Evolutionary conservation across 1,140 invertebrate species (phyloP), one percentile per base, ranked within the genome.

Genomic region (Eriocheir sinensis): DNA sequence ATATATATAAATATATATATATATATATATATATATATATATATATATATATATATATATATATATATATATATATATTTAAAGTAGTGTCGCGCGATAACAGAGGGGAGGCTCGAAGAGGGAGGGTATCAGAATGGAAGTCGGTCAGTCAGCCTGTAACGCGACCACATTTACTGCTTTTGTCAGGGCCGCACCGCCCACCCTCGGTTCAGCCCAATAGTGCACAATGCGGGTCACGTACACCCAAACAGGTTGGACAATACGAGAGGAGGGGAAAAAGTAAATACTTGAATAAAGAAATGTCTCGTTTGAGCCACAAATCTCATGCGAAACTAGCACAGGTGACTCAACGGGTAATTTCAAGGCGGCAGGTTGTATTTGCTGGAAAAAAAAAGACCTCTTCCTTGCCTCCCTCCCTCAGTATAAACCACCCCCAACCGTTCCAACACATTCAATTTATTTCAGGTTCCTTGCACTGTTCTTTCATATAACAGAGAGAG

Each of bases 371-470:
- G 12, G n/a, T n/a, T 12, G 60, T 3, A 72, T 72, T 72, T 4
- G 60, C 21, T 9, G 60, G 60, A n/a, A 72, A 21, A 72, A 72
- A n/a, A 72, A 72, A 53, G 12, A 27, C 60, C 27, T n/a, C 60
- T 21, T 21, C 21, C 53, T n/a, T n/a, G n/a, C 27, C 21, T 21
- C 60, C 27, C 60, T 72, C 60, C 27, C 60, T n/a, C n/a, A n/a
- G n/a, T n/a, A n/a, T n/a, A 53, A 21, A 9, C 48, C 48, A 9
- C 48, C 21, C n/a, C 48, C 9, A 21, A 72, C 27, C 27, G 60
- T n/a, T 72, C 60, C 60, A 72, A 72, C 60, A 72, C 60, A 72
- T n/a, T 72, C 60, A 72, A 72, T 72, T 72, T 72, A n/a, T n/a
- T 72, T 72, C 60, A 72, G n/a, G 60, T 72, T n/a, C 60, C 60